These are phyloP conservation scores for Montipora foliosa DNA, from an alignment of 64 coral and sea anemone species.

Conservation along the genomic window DNA sequence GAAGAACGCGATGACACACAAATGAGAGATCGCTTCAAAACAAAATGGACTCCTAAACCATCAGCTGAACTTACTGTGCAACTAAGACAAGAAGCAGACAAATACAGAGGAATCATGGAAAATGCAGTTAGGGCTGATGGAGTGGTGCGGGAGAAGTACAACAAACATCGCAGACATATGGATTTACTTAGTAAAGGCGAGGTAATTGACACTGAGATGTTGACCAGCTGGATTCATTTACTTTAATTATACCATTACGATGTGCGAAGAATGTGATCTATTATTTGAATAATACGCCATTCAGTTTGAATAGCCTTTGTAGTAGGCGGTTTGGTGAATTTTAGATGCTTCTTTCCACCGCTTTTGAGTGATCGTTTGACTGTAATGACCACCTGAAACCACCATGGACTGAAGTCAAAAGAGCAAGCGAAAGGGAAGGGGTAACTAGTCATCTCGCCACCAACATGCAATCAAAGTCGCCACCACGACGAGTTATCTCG, in stretches of 20 bases:
- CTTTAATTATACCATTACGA: neutral
- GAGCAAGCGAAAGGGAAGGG: no score
- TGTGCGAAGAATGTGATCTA: neutral
- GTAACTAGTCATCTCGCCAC: no score
- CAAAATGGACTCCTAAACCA: constrained; percentile 96
- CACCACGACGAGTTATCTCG: no score
- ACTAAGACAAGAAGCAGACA: constrained; percentile 84
- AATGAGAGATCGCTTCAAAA: constrained; percentile 87
- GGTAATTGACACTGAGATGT: constrained; percentile 26
- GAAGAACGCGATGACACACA: constrained; percentile 98
- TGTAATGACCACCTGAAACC: no score
- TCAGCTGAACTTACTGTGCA: constrained; percentile 89
- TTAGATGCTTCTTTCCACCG: no score
- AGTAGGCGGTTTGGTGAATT: no score
- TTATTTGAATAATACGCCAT: neutral
- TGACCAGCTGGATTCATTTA: neutral
- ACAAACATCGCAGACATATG: constrained; percentile 80
- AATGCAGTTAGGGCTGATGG: constrained; percentile 91
- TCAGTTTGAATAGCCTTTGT: no score
- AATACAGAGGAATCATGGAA: constrained; percentile 91
- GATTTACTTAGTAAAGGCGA: constrained; percentile 93
- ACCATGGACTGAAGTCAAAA: no score
- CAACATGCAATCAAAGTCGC: no score
- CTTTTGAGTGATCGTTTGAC: no score
- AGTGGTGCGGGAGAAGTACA: constrained; percentile 96